Conservation (phyloP, 2,888 invertebrate species). For the Dynastes grantii region DNA sequence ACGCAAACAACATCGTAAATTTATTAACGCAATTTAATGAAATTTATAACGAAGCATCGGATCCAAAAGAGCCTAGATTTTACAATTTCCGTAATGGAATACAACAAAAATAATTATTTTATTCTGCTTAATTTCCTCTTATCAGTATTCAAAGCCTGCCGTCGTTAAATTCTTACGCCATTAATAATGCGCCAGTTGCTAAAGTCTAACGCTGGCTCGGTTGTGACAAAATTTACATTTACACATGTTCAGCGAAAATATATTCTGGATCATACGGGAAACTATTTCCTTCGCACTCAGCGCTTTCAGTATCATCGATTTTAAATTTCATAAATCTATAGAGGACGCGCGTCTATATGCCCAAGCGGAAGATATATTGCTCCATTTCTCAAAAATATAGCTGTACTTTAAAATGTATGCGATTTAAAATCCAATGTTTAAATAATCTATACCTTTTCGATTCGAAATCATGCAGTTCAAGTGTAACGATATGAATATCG, state of each 20-base stretch:
- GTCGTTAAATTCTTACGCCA: conserved; percentile 20
- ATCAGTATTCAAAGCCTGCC: background rate
- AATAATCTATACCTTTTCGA: conserved; percentile 32
- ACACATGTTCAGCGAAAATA: conserved; percentile 41
- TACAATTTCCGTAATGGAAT: too few species aligned
- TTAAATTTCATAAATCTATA: conserved; percentile 47
- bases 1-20: background rate
- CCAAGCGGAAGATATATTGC: conserved; percentile 19
- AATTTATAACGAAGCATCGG: background rate
- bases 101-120: too few species aligned
- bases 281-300: conserved; percentile 40
- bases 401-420: conserved; percentile 29
- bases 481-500: too few species aligned
- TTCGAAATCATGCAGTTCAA: background rate
- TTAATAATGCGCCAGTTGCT: conserved; percentile 28
- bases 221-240: conserved; percentile 38
- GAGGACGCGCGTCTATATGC: conserved; percentile 25
- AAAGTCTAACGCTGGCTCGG: conserved; percentile 31
- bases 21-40: background rate
- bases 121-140: background rate
- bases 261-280: conserved; percentile 37
- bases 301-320: conserved; percentile 40
- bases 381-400: conserved; percentile 33
- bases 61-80: too few species aligned
- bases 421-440: conserved; percentile 29